Conservation (phyloP, 2,113 vertebrate species). For the Parus major region DNA sequence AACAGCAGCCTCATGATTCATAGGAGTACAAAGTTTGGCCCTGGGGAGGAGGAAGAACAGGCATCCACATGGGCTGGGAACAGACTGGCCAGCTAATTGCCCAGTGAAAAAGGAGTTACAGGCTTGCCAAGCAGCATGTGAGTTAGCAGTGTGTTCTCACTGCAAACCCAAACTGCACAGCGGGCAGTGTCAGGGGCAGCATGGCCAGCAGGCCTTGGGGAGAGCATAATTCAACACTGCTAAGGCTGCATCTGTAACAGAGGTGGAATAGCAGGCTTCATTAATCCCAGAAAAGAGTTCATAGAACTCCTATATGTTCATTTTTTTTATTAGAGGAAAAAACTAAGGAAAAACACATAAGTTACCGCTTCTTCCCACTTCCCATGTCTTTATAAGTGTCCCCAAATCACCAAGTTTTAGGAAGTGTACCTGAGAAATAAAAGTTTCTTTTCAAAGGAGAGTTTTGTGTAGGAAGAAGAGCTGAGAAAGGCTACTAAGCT, state of each 20-base stretch:
- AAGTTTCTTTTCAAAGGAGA: not conserved
- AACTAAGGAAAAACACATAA: not conserved
- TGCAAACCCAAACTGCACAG: not conserved
- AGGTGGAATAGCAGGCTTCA: not conserved
- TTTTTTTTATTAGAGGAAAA: not conserved
- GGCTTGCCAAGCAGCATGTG: not conserved
- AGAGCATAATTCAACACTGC: not conserved
- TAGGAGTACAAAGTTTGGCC: not conserved
- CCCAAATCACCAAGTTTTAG: not conserved
- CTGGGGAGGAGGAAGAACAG: not conserved
- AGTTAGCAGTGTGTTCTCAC: not conserved
- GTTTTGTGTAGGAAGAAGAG: not conserved
- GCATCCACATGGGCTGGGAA: not conserved
- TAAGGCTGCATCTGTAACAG: not conserved
- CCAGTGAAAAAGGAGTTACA: not conserved
- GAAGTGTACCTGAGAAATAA: not conserved
- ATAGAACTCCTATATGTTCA: not conserved
- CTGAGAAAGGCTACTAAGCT: not conserved
- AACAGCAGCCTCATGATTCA: not conserved
- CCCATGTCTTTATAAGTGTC: not conserved
- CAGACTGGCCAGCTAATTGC: not conserved
- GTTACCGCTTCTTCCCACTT: not conserved
- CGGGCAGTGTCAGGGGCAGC: not conserved
- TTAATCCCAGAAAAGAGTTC: not conserved
- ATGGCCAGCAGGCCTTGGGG: not conserved